Conservation (phyloP, 2,113 vertebrate species). For the Numida meleagris region DNA sequence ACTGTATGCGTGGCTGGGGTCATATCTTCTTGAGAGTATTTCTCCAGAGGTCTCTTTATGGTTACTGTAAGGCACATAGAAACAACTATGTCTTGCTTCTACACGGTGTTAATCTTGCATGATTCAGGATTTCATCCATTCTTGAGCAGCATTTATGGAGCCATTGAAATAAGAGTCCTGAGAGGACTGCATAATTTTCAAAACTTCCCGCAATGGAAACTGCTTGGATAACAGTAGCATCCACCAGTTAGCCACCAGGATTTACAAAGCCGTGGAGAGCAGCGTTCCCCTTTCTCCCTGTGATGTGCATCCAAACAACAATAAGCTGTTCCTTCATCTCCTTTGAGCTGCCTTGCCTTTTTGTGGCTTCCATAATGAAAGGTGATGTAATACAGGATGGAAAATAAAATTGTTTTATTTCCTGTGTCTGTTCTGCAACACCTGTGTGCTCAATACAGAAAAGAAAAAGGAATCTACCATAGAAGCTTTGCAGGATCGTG, state of each 20-base stretch:
- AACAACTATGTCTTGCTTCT: neutral
- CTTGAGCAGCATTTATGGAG: neutral
- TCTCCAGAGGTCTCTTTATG: neutral
- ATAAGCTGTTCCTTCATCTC: neutral
- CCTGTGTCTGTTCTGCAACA: neutral
- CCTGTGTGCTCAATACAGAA: neutral
- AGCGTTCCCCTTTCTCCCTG: neutral
- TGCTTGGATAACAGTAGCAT: neutral
- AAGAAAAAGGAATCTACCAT: neutral
- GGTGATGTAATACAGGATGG: neutral
- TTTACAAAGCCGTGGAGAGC: neutral
- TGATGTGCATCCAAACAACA: constrained; percentile 11
- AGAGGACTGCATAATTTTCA: neutral
- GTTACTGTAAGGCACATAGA: neutral
- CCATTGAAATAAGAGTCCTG: neutral
- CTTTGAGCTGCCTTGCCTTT: constrained; percentile 23
- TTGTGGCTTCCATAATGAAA: neutral
- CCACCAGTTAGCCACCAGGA: neutral
- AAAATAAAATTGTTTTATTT: constrained; percentile 3
- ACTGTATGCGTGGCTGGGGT: neutral
- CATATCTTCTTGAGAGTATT: neutral
- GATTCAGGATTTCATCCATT: neutral
- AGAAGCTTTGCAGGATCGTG: neutral
- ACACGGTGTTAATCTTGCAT: neutral
- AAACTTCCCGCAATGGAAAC: constrained; percentile 2